Percentiles rank a stretch among this genome's conserved stretches.
Conservation (phyloP, 2,797 vertebrate species). For the Steatocranus sp. region DNA sequence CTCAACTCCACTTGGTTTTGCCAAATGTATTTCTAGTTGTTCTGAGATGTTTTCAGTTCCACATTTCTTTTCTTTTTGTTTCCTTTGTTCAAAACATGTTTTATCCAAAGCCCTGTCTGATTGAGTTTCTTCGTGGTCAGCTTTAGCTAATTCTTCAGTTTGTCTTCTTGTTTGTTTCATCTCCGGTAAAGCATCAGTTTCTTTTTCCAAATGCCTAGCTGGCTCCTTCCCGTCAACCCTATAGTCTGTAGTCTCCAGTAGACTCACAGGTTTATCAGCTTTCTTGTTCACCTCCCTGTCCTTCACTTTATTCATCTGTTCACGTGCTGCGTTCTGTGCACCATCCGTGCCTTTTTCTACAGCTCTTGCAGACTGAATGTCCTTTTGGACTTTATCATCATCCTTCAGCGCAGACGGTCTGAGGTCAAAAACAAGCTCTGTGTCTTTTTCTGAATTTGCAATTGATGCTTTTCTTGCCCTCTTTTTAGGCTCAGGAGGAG, state of each 20-base stretch:
- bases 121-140: not conserved
- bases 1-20: slow-evolving; percentile 8
- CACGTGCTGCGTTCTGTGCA: not conserved
- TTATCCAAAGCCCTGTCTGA: not conserved
- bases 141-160: not conserved
- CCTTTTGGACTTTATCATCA: not conserved
- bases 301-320: not conserved
- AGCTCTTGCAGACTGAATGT: not conserved
- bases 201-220: not conserved
- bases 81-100: not conserved
- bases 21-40: not conserved
- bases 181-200: not conserved
- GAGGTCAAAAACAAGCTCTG: not conserved
- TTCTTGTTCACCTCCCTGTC: not conserved
- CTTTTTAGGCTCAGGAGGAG: slow-evolving; percentile 79
- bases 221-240: not conserved
- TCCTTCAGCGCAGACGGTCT: slow-evolving; percentile 1
- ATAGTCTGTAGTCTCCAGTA: not conserved
- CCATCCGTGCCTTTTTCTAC: not conserved
- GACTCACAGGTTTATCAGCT: not conserved
- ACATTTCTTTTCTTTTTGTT: not conserved
- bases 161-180: not conserved
- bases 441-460: slow-evolving; percentile 67
- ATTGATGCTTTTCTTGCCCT: slow-evolving; percentile 82
- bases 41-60: slow-evolving; percentile 1